Percentiles rank a stretch among this genome's conserved stretches.
Conservation (phyloP, 2,888 invertebrate species). For the Trachelus stipa region DNA sequence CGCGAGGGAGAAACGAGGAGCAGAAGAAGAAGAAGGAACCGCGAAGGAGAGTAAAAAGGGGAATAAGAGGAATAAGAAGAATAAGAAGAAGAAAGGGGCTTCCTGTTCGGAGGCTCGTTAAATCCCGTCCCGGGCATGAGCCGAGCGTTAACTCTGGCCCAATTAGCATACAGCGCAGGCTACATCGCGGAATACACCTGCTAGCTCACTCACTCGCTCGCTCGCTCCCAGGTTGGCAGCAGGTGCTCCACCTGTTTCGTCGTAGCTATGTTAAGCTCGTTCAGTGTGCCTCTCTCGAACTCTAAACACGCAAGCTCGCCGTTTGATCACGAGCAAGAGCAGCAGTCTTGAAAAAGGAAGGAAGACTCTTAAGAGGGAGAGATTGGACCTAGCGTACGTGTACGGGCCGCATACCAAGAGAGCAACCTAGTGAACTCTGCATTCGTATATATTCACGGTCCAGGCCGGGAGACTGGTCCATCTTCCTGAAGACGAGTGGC, state of each 20-base stretch:
- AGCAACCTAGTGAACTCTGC: too few species aligned
- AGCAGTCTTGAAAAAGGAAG: too few species aligned
- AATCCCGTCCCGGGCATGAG: constrained; percentile 53
- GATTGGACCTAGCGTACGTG: too few species aligned
- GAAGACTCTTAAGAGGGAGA: too few species aligned
- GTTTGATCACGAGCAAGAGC: background rate
- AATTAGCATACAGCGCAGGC: constrained; percentile 63
- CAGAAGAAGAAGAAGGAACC: too few species aligned
- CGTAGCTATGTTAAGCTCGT: constrained; percentile 12
- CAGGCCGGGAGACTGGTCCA: too few species aligned
- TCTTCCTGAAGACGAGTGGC: too few species aligned
- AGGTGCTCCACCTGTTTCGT: constrained; percentile 65
- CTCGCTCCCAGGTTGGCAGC: constrained; percentile 40
- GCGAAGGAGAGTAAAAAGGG: background rate
- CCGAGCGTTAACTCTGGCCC: constrained; percentile 59
- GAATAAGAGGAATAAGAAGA: background rate
- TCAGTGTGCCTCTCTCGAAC: constrained; percentile 2
- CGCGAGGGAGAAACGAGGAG: too few species aligned
- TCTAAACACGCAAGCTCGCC: background rate
- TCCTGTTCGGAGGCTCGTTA: constrained; percentile 60
- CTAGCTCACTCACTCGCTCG: constrained; percentile 24
- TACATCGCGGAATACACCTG: constrained; percentile 58
- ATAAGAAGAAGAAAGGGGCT: constrained; percentile 34
- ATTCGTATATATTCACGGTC: too few species aligned
- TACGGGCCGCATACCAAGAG: too few species aligned